Evolutionary conservation across 2,113 vertebrate species (phyloP), one percentile per base, ranked within the genome.

Genomic region (Fregata magnificens): DNA sequence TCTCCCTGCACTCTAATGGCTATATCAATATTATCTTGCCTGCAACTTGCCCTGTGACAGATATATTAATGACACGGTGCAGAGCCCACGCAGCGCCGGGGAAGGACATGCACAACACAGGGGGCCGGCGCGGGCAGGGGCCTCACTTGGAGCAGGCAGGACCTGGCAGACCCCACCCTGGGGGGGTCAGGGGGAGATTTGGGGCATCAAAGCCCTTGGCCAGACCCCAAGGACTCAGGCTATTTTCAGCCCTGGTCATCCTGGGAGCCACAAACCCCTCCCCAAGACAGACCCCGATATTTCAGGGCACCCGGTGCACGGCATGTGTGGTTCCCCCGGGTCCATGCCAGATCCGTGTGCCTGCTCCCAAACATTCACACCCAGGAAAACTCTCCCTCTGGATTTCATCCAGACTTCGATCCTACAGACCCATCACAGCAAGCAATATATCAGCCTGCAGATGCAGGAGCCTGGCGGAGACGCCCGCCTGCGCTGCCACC

Each of bases 241-340:
- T 13, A 18, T 7, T 56, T 78, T 26, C 40, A 49, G 20, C 13
- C 32, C 12, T 3, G 1, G 20, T 47, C 58, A 22, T 52, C 7
- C 56, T 10, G 15, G 65, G 52, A 42, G 16, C 10, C 34, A 28
- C 42, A 47, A 62, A 15, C 5, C 8, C 31, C 42, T 58, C 56
- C 7, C 16, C 6, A 10, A 34, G 36, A 10, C 2, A 10, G 31
- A 9, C 7, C 6, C 19, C 0, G 0, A 3, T 24, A 53, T 86
- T 69, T 73, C 5, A 28, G 40, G 66, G 36, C 40, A 38, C 19
- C 13, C 8, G 1, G 15, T 0, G 7, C 11, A 14, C 67, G 8
- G 3, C 0, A 0, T 3, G 14, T 47, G 44, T 1, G 11, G 4
- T 12, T 67, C n/a, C 16, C 13, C 0, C 1, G 9, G 7, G 9